Percentiles rank a stretch among this genome's conserved stretches.
Conservation (phyloP, 1,140 invertebrate genomes). For the Artemia franciscana region DNA sequence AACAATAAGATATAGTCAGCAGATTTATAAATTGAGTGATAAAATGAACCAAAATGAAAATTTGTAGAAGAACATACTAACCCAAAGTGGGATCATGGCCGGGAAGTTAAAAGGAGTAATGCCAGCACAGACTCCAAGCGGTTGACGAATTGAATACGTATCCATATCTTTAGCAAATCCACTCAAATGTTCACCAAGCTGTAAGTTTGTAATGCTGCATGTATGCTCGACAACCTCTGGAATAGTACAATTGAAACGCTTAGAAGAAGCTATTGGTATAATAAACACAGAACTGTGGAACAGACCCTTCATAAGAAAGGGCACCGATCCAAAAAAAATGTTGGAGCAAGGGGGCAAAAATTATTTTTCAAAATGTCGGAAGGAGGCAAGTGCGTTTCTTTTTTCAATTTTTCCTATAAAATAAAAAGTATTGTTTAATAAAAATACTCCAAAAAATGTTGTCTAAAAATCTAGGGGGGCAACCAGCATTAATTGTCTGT, state of each 20-base stretch:
- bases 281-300: background rate
- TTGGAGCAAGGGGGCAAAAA: background rate
- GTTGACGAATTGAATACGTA: constrained; percentile 61
- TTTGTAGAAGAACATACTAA: no score
- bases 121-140: constrained; percentile 67
- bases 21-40: no score
- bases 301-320: background rate
- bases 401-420: no score
- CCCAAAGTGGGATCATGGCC: constrained; percentile 98
- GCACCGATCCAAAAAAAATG: background rate
- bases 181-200: constrained; percentile 74
- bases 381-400: no score
- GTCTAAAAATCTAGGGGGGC: no score
- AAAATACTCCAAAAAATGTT: no score
- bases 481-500: no score
- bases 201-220: constrained; percentile 68
- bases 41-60: background rate
- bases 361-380: no score
- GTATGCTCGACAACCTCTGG: constrained; percentile 89
- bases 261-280: constrained; percentile 1
- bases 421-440: no score
- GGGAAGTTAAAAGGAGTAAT: constrained; percentile 92
- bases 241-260: no score
- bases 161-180: constrained; percentile 87
- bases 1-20: no score